phyloP scores from a whole-genome alignment of 2,888 invertebrate species.

The Zootermopsis nevadensis region DNA sequence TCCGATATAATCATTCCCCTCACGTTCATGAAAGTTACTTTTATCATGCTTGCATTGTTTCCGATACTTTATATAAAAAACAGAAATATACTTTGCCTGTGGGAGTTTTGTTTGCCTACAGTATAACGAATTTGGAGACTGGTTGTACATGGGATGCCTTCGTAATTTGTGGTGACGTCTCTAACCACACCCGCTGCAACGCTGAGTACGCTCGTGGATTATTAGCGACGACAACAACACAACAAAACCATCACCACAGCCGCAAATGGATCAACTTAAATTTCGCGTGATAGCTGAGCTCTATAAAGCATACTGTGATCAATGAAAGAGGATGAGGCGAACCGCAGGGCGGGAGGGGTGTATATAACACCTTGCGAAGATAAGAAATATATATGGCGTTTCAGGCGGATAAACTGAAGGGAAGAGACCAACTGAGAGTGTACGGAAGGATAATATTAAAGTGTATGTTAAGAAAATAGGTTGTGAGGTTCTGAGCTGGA shows the following conservation, averaged over 20 bases:
- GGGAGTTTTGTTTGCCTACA: not conserved
- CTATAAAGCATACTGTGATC: too few species aligned
- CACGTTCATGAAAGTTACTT: not conserved
- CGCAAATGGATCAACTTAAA: not conserved
- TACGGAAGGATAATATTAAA: too few species aligned
- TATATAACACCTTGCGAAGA: too few species aligned
- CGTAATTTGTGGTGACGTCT: not conserved
- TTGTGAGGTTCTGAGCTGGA: too few species aligned
- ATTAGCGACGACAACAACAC: not conserved
- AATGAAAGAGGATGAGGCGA: too few species aligned
- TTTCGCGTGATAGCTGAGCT: too few species aligned
- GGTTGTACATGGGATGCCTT: not conserved
- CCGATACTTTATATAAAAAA: not conserved
- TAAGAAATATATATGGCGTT: too few species aligned
- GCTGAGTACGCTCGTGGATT: not conserved
- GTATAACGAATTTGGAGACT: not conserved
- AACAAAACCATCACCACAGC: not conserved
- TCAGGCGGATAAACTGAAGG: too few species aligned
- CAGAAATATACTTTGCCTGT: not conserved
- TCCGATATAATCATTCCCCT: not conserved
- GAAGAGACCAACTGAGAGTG: too few species aligned
- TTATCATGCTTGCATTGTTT: not conserved
- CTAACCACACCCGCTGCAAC: not conserved
- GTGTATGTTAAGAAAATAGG: too few species aligned
- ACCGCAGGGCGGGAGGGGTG: too few species aligned